Base-by-base conservation (phyloP, 2,888 invertebrate species). In the Agonopterix arenella region DNA sequence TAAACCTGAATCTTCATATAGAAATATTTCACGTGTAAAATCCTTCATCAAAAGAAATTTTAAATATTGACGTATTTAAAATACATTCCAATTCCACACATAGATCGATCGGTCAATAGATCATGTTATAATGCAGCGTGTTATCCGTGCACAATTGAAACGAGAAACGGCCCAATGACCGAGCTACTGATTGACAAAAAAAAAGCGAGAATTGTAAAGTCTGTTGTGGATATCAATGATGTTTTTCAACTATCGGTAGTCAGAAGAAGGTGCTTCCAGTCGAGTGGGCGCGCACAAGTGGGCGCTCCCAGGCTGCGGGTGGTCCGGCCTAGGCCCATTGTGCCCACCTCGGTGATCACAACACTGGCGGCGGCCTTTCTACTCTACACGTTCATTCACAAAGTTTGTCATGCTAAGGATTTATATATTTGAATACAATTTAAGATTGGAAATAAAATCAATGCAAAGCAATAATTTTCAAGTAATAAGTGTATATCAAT, bases 71-170 rank as follows among this genome's bases (percentile, higher is more conserved):
- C 38, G 11, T 37, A 47, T 44, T 46, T 51, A 41, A 51, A 47
- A 44, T 48, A 50, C 47, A 49, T 53, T 49, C 56, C 50, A 51
- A 45, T 55, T 54, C 45, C 56, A 52, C 47, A 54, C 55, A 53
- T 55, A 54, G 48, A 53, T 53, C 52, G 66, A 71, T 68, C 68
- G 68, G 66, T 69, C 67, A 64, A 73, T 70, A 70, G 64, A 66
- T 60, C 60, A 64, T 61, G 71, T 68, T 68, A 18, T 18, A 18
- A 68, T 66, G 65, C 58, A 18, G 41, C 54, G 59, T 67, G 64
- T 71, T 72, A 74, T 74, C 62, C 57, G 64, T 67, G 68, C 70
- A 79, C 79, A 79, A 83, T 79, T 71, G 78, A 62, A 62, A 62
- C 76, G 77, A 71, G 78, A 62, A 62, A 62, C 76, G 77, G 71